Percentiles rank a stretch among this genome's conserved stretches.
Evolutionary conservation across 2,888 invertebrate genomes (phyloP).

Genomic region (Lycaena phlaeas): DNA sequence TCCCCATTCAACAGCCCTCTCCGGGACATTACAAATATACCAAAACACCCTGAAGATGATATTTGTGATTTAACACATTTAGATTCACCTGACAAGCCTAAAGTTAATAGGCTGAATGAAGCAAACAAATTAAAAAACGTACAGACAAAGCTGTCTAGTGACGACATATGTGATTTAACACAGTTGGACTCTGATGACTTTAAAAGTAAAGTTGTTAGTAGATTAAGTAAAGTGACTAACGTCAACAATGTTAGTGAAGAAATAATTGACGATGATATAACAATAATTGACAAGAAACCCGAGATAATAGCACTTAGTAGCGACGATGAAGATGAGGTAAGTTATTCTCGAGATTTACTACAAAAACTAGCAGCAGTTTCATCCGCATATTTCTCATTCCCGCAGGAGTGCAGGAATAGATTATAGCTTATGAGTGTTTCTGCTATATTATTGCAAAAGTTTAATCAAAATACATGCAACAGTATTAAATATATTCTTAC

Average conservation of each 20-base stretch:
- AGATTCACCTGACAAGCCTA: not conserved
- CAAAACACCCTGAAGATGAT: constrained; percentile 16
- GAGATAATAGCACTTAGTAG: constrained; percentile 61
- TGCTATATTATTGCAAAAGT: too few relatives aligned
- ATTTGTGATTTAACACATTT: constrained; percentile 9
- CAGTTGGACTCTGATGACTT: constrained; percentile 15
- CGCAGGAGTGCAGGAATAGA: too few relatives aligned
- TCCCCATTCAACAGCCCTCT: constrained; percentile 50
- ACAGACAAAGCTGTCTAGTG: constrained; percentile 1
- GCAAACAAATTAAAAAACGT: constrained; percentile 18
- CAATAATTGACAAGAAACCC: constrained; percentile 44
- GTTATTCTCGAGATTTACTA: constrained; percentile 15
- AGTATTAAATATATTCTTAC: too few relatives aligned
- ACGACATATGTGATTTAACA: constrained; percentile 16
- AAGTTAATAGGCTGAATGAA: constrained; percentile 20
- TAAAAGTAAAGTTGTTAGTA: constrained; percentile 26
- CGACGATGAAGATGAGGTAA: constrained; percentile 54
- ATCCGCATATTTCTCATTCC: too few relatives aligned
- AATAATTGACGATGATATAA: constrained; percentile 46
- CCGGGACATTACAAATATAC: constrained; percentile 33
- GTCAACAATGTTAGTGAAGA: constrained; percentile 23
- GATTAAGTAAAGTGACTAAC: constrained; percentile 18
- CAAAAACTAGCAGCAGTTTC: too few relatives aligned
- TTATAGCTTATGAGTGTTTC: too few relatives aligned
- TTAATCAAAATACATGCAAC: too few relatives aligned